phyloP scores from a whole-genome alignment of 2,888 invertebrate genomes.

The Bugula neritina region DNA sequence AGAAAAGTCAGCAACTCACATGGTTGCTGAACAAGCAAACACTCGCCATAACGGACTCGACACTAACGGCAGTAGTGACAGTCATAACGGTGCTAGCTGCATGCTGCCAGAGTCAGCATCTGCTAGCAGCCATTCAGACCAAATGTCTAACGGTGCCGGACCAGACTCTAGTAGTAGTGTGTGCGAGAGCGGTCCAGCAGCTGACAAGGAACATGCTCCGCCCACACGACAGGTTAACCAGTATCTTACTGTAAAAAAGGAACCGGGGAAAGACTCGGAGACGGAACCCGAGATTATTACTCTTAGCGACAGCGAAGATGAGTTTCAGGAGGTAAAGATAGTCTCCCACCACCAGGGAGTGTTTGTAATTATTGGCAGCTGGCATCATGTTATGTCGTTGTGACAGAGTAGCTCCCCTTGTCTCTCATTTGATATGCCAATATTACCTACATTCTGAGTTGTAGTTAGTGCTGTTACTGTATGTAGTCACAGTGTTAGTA shows the following conservation, averaged over 20 bases:
- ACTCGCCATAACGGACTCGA: neutral
- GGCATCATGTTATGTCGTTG: too few species aligned
- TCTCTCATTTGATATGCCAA: too few species aligned
- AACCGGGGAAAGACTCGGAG: neutral
- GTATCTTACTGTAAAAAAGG: neutral
- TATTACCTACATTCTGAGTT: too few species aligned
- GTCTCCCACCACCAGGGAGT: neutral
- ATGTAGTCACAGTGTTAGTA: too few species aligned
- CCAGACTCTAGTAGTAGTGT: neutral
- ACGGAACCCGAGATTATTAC: constrained; percentile 18
- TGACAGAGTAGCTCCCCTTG: too few species aligned
- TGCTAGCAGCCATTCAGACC: neutral
- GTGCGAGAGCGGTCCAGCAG: neutral
- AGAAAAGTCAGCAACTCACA: neutral
- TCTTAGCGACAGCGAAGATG: constrained; percentile 21
- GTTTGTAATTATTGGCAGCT: too few species aligned
- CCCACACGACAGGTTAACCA: too few species aligned
- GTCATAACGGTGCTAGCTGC: neutral
- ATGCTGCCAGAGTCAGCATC: neutral
- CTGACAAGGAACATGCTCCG: too few species aligned
- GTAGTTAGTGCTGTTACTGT: too few species aligned
- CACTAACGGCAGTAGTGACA: neutral
- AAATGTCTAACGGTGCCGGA: neutral
- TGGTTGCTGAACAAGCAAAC: neutral
- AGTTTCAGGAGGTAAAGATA: constrained; percentile 12